Conservation (phyloP, 2,888 invertebrate species). For the Morpho deidamia region DNA sequence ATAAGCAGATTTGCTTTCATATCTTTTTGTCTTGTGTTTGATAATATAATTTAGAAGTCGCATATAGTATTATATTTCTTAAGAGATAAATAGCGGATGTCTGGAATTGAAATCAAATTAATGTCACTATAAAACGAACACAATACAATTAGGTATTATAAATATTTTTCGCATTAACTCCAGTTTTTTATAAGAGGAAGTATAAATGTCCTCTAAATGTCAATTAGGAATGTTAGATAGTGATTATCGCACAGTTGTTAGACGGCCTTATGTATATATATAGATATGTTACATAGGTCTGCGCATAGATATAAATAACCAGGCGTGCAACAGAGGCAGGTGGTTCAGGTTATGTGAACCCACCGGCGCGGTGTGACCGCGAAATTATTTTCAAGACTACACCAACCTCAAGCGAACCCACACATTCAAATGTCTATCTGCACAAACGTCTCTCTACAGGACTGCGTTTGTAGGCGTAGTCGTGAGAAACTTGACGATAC, state of each 20-base stretch:
- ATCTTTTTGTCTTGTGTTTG: too few species aligned
- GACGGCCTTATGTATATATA: slow-evolving; percentile 30
- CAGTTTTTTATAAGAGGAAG: slow-evolving; percentile 7
- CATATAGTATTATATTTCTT: too few species aligned
- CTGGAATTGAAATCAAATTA: background rate
- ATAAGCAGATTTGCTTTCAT: too few species aligned
- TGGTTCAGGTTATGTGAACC: slow-evolving; percentile 74
- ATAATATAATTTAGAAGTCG: too few species aligned
- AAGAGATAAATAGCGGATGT: too few species aligned
- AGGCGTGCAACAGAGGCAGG: slow-evolving; percentile 74
- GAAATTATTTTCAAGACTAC: slow-evolving; percentile 79
- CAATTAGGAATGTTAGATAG: slow-evolving; percentile 36
- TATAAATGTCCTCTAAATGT: slow-evolving; percentile 25
- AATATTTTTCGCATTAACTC: background rate
- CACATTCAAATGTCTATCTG: slow-evolving; percentile 40
- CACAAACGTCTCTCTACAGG: slow-evolving; percentile 64
- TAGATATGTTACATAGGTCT: slow-evolving; percentile 55
- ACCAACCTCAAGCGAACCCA: slow-evolving; percentile 62
- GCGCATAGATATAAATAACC: slow-evolving; percentile 75
- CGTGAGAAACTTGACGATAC: slow-evolving; percentile 70
- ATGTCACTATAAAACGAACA: background rate
- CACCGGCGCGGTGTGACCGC: slow-evolving; percentile 73
- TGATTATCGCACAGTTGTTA: slow-evolving; percentile 38
- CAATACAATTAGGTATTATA: background rate
- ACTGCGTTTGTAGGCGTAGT: slow-evolving; percentile 63